Base-by-base conservation (phyloP, 2,113 vertebrate genomes). In the Myxocyprinus asiaticus region DNA sequence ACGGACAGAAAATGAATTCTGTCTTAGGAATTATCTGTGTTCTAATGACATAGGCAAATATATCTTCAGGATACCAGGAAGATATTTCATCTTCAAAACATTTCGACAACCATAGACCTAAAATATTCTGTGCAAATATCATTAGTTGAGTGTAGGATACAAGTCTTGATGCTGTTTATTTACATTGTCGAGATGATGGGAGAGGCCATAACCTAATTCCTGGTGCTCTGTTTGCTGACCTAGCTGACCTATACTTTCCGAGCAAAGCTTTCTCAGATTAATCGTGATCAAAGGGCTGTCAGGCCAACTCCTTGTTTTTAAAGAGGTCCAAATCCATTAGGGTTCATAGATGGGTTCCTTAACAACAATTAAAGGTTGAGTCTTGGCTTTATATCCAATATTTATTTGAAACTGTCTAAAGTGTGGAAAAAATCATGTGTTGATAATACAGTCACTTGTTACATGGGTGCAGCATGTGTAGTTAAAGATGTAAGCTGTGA, bases 11-110 rank as follows among this genome's bases (percentile, higher is more conserved):
- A 48, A 48, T 48, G 9, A 7, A 7, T 6, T 67, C 72, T 84
- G 82, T 85, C 70, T 81, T 80, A 82, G 62, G 81, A 80, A 81
- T 58, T 84, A 53, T 64, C 47, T 8, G 43, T 58, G 55, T 15
- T 67, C 51, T 73, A 10, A 45, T 48, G 53, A 62, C 6, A 62
- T 76, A 76, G 12, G 15, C 47, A 85, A 58, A 68, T 5, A 53
- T 5, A 50, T 48, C 15, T 43, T 77, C 6, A 59, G 50, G 65
- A 59, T 50, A 45, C 15, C 7, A 67, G 8, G 17, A 5, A 43
- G 8, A 44, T n/a, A 61, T 68, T 17, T 58, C 7, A n/a, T 33
- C 22, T 33, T 33, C 22, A 33, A 33, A 33, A 33, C 22, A 33
- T 33, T 33, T 33, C 1, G 3, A 33, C 22, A 33, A 33, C 22